Conservation (phyloP, 1,140 invertebrate genomes). For the Wiebesia pumilae region DNA sequence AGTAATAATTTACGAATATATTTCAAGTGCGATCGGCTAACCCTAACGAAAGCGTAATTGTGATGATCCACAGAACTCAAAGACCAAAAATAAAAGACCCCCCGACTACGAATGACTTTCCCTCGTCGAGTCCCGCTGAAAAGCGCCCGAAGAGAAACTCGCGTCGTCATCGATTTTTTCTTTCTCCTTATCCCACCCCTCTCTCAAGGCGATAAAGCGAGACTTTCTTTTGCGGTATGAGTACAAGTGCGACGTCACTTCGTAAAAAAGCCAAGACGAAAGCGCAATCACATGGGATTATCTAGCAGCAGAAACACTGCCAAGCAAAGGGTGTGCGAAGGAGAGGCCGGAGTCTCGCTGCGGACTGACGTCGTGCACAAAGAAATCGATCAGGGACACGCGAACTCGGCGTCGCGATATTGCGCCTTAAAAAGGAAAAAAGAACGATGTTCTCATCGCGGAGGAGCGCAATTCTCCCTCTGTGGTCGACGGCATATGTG, state of each 20-base stretch:
- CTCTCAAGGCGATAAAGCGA: not conserved
- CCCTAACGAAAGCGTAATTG: too few relatives aligned
- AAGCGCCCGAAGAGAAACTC: not conserved
- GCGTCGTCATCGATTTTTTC: constrained; percentile 22
- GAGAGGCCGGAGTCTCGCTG: not conserved
- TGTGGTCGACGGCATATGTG: not conserved
- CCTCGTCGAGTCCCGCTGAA: not conserved
- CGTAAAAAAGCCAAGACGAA: not conserved
- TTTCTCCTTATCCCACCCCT: not conserved
- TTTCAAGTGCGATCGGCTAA: too few relatives aligned
- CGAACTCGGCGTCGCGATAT: not conserved
- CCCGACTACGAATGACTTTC: not conserved
- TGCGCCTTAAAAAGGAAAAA: not conserved
- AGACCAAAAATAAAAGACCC: too few relatives aligned
- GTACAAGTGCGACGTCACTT: not conserved
- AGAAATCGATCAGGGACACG: not conserved
- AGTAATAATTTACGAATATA: too few relatives aligned
- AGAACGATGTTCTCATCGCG: too few relatives aligned
- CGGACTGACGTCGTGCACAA: not conserved
- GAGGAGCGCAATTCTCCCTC: too few relatives aligned
- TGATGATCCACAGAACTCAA: too few relatives aligned
- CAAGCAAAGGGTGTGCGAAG: too few relatives aligned
- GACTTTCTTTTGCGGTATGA: not conserved
- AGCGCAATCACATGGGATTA: not conserved
- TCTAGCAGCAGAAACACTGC: too few relatives aligned